phyloP scores from a whole-genome alignment of 2,797 vertebrate species.

The Muscicapa striata region DNA sequence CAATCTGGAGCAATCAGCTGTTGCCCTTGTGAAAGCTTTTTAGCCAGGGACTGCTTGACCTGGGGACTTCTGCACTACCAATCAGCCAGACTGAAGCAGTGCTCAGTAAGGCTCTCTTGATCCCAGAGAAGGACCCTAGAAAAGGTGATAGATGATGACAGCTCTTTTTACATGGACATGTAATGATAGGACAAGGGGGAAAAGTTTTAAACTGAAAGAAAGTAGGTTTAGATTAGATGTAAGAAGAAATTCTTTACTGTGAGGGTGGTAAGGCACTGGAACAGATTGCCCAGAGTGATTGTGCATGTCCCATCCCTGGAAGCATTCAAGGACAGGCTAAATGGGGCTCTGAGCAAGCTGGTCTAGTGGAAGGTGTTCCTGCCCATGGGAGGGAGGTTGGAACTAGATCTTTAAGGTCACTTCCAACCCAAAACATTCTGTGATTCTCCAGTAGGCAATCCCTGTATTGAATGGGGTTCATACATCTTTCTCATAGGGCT shows the following conservation, averaged over 20 bases:
- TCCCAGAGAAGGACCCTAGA: not conserved
- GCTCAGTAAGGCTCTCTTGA: not conserved
- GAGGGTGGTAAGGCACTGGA: not conserved
- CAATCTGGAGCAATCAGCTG: not conserved
- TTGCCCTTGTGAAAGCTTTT: not conserved
- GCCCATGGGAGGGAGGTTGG: not conserved
- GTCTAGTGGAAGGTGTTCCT: not conserved
- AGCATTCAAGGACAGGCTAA: not conserved
- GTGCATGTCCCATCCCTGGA: not conserved
- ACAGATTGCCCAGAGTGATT: not conserved
- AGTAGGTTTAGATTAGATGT: not conserved
- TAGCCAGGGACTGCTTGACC: not conserved
- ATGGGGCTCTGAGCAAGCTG: not conserved
- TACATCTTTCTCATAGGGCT: not conserved
- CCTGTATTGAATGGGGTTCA: not conserved
- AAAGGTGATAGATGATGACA: not conserved
- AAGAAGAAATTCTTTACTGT: not conserved
- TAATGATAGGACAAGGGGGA: accelerated
- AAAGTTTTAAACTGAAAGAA: not conserved
- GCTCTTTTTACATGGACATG: not conserved
- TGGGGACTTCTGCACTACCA: not conserved
- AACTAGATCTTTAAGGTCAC: not conserved
- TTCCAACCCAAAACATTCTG: not conserved
- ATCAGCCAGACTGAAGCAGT: not conserved
- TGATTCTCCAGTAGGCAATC: not conserved